Percentiles rank a stretch among this genome's conserved stretches.
Evolutionary conservation across 2,888 invertebrate species (phyloP).

Genomic region (Cyclophora albipunctata): DNA sequence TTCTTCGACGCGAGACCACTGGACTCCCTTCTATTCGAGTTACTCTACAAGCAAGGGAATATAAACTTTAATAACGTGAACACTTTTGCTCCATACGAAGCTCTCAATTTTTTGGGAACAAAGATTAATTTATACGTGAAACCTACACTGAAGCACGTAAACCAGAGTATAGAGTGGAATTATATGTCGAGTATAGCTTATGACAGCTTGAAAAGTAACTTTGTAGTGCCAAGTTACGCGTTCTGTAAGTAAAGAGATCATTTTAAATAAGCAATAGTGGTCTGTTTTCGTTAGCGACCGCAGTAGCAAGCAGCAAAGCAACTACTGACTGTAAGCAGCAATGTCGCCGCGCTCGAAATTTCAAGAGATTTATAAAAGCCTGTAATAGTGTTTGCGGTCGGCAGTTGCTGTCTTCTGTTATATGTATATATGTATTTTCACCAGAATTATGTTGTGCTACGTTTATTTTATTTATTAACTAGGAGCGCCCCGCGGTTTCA

Average conservation of each 20-base stretch:
- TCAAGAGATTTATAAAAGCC: no score
- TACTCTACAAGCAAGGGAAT: constrained; percentile 32
- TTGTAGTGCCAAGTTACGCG: constrained; percentile 48
- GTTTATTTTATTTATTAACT: no score
- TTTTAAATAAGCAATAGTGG: background rate
- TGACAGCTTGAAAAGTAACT: constrained; percentile 37
- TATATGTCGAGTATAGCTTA: constrained; percentile 43
- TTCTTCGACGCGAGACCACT: constrained; percentile 32
- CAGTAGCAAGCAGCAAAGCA: no score
- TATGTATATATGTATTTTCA: no score
- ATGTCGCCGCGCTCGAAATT: no score
- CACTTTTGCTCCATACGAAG: constrained; percentile 38
- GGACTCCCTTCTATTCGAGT: constrained; percentile 33
- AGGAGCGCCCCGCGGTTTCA: no score
- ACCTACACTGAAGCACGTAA: constrained; percentile 47
- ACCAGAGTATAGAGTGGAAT: constrained; percentile 46
- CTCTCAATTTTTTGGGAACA: constrained; percentile 30
- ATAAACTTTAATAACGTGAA: constrained; percentile 59
- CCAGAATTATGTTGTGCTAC: no score
- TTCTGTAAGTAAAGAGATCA: constrained; percentile 47
- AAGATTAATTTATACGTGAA: constrained; percentile 54
- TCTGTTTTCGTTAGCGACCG: no score
- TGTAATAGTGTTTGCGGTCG: no score
- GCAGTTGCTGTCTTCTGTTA: no score
- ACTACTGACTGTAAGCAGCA: no score